phyloP scores from a whole-genome alignment of 1,140 invertebrate genomes.

The Melanaphis sacchari region DNA sequence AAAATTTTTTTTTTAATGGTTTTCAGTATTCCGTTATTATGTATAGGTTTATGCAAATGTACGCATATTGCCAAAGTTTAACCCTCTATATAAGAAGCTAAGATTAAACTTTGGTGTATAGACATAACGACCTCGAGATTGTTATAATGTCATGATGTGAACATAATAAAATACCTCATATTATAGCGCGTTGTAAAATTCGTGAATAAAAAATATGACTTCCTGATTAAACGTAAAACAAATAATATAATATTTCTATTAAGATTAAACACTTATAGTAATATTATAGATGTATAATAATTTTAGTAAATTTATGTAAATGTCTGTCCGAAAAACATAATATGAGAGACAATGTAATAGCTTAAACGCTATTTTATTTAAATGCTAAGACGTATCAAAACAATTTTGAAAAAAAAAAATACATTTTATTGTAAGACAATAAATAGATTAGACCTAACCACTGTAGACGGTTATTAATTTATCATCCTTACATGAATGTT shows the following conservation, averaged over 20 bases:
- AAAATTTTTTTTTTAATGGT: conserved; percentile 49
- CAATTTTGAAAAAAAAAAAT: background rate
- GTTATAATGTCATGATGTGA: conserved; percentile 45
- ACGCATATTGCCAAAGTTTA: conserved; percentile 56
- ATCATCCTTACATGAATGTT: too few relatives aligned
- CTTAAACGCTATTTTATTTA: background rate
- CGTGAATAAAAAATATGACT: conserved; percentile 15
- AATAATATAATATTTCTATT: background rate
- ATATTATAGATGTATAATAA: background rate
- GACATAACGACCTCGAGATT: conserved; percentile 40
- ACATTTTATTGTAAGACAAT: too few relatives aligned
- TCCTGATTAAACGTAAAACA: background rate
- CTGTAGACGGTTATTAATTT: too few relatives aligned
- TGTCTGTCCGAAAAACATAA: background rate
- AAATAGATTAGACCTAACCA: too few relatives aligned
- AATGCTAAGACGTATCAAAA: background rate
- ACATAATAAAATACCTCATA: conserved; percentile 41
- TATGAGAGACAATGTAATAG: background rate
- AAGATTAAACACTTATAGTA: background rate
- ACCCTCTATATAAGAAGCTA: conserved; percentile 48
- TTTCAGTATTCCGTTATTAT: conserved; percentile 4
- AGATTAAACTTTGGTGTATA: conserved; percentile 51
- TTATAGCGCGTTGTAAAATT: conserved; percentile 3
- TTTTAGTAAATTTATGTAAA: background rate
- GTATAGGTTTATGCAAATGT: conserved; percentile 54